These are phyloP conservation scores for Mythimna albipuncta DNA, from an alignment of 2,888 invertebrate genomes.

Conservation along the genomic window DNA sequence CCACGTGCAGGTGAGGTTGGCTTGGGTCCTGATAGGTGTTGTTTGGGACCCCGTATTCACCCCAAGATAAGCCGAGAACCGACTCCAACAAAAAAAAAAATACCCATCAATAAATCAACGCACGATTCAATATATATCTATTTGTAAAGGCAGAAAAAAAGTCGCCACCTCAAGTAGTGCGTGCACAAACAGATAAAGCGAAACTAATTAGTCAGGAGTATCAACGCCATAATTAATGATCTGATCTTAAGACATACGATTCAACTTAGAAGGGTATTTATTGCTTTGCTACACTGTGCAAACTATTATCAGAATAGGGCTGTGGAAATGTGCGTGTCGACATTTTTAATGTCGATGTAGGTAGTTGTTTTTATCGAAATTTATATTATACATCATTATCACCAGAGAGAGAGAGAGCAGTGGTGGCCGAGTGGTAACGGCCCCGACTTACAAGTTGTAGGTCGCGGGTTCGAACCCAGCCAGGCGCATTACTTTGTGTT, in stretches of 20 bases:
- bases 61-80: too few relatives aligned
- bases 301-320: conserved; percentile 46
- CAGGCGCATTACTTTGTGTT: too few relatives aligned
- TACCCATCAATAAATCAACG: conserved; percentile 8
- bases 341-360: background rate
- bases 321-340: conserved; percentile 15
- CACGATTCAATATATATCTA: background rate
- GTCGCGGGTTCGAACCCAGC: too few relatives aligned
- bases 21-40: too few relatives aligned
- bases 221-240: conserved; percentile 62
- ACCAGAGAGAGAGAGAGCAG: too few relatives aligned
- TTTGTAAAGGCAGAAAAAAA: conserved; percentile 17
- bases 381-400: too few relatives aligned
- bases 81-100: too few relatives aligned
- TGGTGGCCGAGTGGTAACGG: too few relatives aligned
- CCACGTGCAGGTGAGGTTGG: too few relatives aligned
- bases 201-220: conserved; percentile 60
- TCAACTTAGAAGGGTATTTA: conserved; percentile 59
- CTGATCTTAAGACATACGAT: conserved; percentile 54
- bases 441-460: too few relatives aligned
- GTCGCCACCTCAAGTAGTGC: conserved; percentile 19
- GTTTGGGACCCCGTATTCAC: too few relatives aligned
- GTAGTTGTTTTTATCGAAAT: background rate
- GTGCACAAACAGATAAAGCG: conserved; percentile 48
- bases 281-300: conserved; percentile 45